Evolutionary conservation across 2,888 invertebrate genomes (phyloP).

Genomic region (Rhopalosiphum nymphaeae): DNA sequence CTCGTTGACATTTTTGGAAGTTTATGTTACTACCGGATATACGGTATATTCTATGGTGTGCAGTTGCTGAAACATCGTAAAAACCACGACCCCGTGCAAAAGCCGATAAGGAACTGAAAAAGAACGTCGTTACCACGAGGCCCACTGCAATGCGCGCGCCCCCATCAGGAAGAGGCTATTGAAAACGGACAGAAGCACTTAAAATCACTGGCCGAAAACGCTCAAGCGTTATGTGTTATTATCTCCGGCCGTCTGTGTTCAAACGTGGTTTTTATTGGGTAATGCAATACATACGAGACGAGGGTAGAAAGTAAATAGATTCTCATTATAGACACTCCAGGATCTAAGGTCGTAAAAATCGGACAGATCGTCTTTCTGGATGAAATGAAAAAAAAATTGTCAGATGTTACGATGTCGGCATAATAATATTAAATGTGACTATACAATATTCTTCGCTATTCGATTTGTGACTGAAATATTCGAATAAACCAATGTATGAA

Average conservation of each 20-base stretch:
- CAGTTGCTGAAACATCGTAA: slow-evolving; percentile 39
- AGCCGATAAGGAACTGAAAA: slow-evolving; percentile 52
- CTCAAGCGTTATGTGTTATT: slow-evolving; percentile 47
- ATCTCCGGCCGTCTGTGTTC: slow-evolving; percentile 41
- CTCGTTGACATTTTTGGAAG: slow-evolving; percentile 44
- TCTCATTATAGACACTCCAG: slow-evolving; percentile 52
- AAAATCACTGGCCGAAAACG: slow-evolving; percentile 64
- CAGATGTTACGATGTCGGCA: slow-evolving; percentile 44
- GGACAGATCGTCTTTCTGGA: background rate
- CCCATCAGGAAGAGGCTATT: slow-evolving; percentile 25
- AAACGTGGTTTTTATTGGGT: slow-evolving; percentile 56
- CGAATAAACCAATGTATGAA: background rate
- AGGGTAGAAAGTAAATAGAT: slow-evolving; percentile 52
- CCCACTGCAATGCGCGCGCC: background rate
- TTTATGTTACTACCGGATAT: slow-evolving; percentile 48
- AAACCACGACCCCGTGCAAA: slow-evolving; percentile 57
- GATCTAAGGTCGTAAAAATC: slow-evolving; percentile 50
- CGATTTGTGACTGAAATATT: background rate
- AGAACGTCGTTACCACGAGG: background rate
- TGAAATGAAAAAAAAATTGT: slow-evolving; percentile 24
- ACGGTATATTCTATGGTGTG: background rate
- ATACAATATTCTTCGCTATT: background rate
- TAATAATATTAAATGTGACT: background rate
- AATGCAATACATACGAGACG: slow-evolving; percentile 25
- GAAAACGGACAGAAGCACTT: slow-evolving; percentile 62